Percentiles rank a stretch among this genome's conserved stretches.
Conservation (phyloP, 2,113 vertebrate species). For the Platichthys stellatus region DNA sequence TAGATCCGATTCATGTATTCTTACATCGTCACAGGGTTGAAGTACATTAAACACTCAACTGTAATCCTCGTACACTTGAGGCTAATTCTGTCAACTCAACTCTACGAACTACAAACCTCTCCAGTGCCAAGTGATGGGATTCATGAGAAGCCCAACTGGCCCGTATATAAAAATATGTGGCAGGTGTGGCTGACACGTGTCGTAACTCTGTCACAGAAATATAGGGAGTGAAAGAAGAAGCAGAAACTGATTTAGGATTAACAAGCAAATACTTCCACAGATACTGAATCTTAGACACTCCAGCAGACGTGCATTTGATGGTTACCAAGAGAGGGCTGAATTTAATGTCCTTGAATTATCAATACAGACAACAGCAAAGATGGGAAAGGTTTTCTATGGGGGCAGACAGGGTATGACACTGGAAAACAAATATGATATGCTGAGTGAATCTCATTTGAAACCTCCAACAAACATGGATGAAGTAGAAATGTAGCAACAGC, state of each 20-base stretch:
- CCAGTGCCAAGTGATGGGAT: neutral
- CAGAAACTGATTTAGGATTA: neutral
- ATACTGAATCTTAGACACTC: neutral
- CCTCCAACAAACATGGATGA: constrained; percentile 8
- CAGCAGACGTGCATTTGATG: constrained; percentile 6
- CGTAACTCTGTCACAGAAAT: neutral
- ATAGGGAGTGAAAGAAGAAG: neutral
- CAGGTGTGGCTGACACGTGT: neutral
- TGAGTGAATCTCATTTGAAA: neutral
- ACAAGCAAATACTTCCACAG: neutral
- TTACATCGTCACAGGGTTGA: too few species aligned
- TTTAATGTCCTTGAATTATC: neutral
- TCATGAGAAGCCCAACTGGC: neutral
- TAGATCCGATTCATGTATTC: neutral
- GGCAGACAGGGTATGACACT: too few species aligned
- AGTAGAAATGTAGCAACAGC: neutral
- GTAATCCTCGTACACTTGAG: too few species aligned
- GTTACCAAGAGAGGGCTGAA: neutral
- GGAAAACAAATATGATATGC: too few species aligned
- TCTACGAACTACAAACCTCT: neutral
- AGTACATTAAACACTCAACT: too few species aligned
- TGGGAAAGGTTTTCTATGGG: too few species aligned
- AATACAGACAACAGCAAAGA: neutral
- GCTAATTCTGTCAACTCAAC: too few species aligned
- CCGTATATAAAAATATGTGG: neutral